Base-by-base conservation (phyloP, 2,113 vertebrate genomes). In the Numenius arquata region DNA sequence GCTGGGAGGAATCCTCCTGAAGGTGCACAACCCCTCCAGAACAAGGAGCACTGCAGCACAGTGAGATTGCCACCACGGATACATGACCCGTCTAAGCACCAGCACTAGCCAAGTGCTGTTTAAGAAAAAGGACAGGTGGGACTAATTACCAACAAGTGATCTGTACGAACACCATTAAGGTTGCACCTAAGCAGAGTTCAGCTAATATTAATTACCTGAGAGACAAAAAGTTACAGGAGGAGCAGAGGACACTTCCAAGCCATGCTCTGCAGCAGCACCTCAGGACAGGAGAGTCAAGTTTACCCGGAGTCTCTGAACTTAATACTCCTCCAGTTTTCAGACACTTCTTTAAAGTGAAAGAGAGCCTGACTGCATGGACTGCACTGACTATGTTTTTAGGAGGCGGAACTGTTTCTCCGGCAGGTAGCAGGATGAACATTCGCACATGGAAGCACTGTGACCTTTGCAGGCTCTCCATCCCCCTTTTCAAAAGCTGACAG, bases 371-470 rank as follows among this genome's bases (percentile, higher is more conserved):
- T 8, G 8, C 36, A 10, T 0, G 4, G 48, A 36, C 21, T 17
- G 22, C 21, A 21, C 2, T 1, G 8, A 25, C 27, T 21, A 19
- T 8, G 2, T 20, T 73, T 62, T 8, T 19, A 38, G 50, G 32
- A 77, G 17, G 20, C 21, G 47, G 76, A 41, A 61, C 27, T 0
- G 0, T 15, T 53, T 36, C 29, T 74, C 27, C 8, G 15, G 56
- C 55, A 65, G 32, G 73, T 6, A 41, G 50, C 11, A 50, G 21
- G 20, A 47, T 4, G 18, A 48, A 63, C 9, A 9, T 8, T 14
- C 0, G 0, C 23, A n/a, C 0, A 2, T 6, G 38, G 34, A 40
- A 63, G 38, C 52, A 9, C 58, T 41, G 38, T 32, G 17, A 0
- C 6, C 21, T 34, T 15, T 15, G 11, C 59, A 34, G 16, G 34